Base-by-base conservation (phyloP, 2,888 invertebrate genomes). In the Agonum fuliginosum region DNA sequence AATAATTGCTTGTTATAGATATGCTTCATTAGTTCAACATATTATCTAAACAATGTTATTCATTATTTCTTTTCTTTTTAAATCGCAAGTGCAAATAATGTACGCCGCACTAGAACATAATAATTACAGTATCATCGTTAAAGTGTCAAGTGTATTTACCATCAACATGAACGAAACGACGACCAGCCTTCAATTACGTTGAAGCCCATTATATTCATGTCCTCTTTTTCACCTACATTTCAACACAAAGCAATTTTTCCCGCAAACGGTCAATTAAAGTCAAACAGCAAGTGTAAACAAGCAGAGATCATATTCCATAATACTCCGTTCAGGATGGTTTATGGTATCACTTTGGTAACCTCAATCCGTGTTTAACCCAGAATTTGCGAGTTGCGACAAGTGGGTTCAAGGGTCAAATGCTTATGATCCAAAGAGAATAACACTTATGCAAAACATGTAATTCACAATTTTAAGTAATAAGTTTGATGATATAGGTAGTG, bases 401-500 rank as follows among this genome's bases (percentile, higher is more conserved):
- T 22, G 20, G 22, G 12, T 10, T 54, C 54, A 22, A 3, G 24
- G 54, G 10, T 54, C 54, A 54, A 24, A 10, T 24, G 12, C 22
- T 12, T 37, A 37, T n/a, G 54, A 54, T 22, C 24, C 54, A 54
- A n/a, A n/a, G n/a, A n/a, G 22, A 54, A 54, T 54, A 54, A 54
- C 54, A 54, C 54, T 54, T 54, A 54, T 54, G 54, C 54, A 54
- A 54, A 54, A 24, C 54, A 54, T 54, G 48, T 48, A 20, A 20
- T 48, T 8, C 20, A 20, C 48, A 48, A 48, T 12, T n/a, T 24
- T 24, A 54, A 54, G 54, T 24, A 54, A 48, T 48, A 22, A 54
- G 54, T 54, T 54, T 54, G 24, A 24, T 54, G 54, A 24, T 22
- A 54, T 54, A 24, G 22, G n/a, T n/a, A n/a, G n/a, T n/a, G n/a